A percentile compares a stretch with the other conserved stretches of the same genome.
These are phyloP conservation scores for Drosophila kanapiae DNA, from an alignment of 1,140 invertebrate genomes.

Conservation along the genomic window DNA sequence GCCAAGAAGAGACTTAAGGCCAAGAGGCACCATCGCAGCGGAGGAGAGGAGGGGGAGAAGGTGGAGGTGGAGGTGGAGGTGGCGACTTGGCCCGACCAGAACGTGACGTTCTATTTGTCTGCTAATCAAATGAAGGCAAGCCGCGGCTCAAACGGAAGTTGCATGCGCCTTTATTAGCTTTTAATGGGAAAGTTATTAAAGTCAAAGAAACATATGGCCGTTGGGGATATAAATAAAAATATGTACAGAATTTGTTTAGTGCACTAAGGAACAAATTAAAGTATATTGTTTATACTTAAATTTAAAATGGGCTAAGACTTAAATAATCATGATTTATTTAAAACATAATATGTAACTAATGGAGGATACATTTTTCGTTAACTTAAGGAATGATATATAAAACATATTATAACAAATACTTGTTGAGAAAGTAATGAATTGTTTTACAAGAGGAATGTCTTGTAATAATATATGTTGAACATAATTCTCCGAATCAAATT, in stretches of 20 bases:
- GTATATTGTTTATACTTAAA: no score
- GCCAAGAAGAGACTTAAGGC: slow-evolving; percentile 6
- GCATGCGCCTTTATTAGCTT: slow-evolving; percentile 75
- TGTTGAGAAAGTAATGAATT: neutral
- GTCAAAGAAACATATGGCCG: slow-evolving; percentile 45
- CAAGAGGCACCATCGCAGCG: neutral
- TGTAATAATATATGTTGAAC: neutral
- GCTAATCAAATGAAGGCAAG: slow-evolving; percentile 73
- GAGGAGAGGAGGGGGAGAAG: neutral
- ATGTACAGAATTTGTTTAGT: neutral
- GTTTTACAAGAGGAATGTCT: neutral
- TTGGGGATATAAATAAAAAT: slow-evolving; percentile 9
- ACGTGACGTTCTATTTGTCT: slow-evolving; percentile 74
- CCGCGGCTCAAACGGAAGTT: slow-evolving; percentile 66
- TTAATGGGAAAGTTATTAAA: slow-evolving; percentile 82
- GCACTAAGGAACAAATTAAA: neutral
- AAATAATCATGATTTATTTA: neutral
- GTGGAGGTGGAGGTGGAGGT: slow-evolving; percentile 10
- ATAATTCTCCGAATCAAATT: neutral
- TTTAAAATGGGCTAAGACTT: no score
- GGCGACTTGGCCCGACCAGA: slow-evolving; percentile 58
- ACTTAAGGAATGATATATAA: neutral
- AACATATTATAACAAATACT: neutral
- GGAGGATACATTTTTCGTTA: neutral
- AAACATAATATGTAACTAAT: neutral